Conservation (phyloP, 2,113 vertebrate species). For the Lampris incognitus region DNA sequence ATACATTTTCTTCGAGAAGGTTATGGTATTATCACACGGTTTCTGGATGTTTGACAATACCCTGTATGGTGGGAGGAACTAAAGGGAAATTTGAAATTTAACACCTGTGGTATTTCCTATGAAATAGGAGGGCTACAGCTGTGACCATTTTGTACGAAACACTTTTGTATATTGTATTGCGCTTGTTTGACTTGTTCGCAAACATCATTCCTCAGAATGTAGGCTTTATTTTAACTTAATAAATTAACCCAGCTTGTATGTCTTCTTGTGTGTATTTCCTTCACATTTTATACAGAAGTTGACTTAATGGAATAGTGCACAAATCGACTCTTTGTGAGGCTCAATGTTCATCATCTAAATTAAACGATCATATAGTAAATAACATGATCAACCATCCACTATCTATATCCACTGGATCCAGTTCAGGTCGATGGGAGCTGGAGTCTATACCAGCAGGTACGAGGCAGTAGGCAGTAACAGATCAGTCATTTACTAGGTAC, state of each 20-base stretch:
- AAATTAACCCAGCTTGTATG: conserved; percentile 11
- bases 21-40: background rate
- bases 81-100: conserved; percentile 29
- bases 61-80: conserved; percentile 1
- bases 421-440: too few relatives aligned
- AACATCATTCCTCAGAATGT: conserved; percentile 11
- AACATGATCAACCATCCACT: too few relatives aligned
- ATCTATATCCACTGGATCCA: too few relatives aligned
- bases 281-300: background rate
- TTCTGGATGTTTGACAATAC: background rate
- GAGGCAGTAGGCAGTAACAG: too few relatives aligned
- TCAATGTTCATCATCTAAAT: background rate
- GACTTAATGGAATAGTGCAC: background rate
- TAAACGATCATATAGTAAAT: too few relatives aligned
- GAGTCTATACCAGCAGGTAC: too few relatives aligned
- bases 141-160: background rate
- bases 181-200: background rate
- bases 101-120: background rate
- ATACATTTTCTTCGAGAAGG: background rate
- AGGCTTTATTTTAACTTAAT: conserved; percentile 6
- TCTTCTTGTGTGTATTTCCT: background rate
- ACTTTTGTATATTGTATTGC: conserved; percentile 4
- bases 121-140: conserved; percentile 3
- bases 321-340: background rate
- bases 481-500: too few relatives aligned